These are phyloP conservation scores for Salvelinus namaycush DNA, from an alignment of 2,113 vertebrate genomes.

Conservation along the genomic window DNA sequence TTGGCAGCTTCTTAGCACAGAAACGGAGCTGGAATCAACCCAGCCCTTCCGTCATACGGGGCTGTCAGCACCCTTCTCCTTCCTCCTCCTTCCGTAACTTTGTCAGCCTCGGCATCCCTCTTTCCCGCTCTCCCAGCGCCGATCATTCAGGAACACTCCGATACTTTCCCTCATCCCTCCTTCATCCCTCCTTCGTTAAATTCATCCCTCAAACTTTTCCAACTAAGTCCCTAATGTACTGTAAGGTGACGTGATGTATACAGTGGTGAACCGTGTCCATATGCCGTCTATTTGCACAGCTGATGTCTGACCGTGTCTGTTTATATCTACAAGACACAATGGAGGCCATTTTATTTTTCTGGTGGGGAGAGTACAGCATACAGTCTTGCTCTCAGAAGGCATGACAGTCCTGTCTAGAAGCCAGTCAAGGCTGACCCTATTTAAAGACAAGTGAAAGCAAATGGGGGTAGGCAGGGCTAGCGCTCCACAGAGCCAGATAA, in stretches of 20 bases:
- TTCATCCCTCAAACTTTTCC: conserved; percentile 5
- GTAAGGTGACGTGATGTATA: not conserved
- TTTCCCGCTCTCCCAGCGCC: conserved; percentile 6
- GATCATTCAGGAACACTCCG: conserved; percentile 31
- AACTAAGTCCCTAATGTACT: not conserved
- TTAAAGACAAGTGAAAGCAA: not conserved
- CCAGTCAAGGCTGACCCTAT: not conserved
- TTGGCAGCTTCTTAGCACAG: conserved; percentile 16
- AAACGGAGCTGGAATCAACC: conserved; percentile 25
- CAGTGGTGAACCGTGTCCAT: not conserved
- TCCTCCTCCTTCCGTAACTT: conserved; percentile 22
- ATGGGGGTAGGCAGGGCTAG: not conserved
- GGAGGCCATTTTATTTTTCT: not conserved
- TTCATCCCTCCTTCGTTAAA: conserved; percentile 10
- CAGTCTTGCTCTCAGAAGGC: not conserved
- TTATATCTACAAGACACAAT: not conserved
- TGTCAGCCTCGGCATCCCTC: conserved; percentile 14
- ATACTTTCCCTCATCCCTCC: conserved; percentile 13
- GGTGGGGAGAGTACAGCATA: not conserved
- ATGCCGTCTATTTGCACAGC: not conserved
- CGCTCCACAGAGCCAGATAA: conserved; percentile 7
- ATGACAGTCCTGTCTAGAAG: conserved; percentile 7
- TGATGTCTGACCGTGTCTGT: not conserved
- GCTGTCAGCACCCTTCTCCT: conserved; percentile 31
- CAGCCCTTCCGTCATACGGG: conserved; percentile 11